A percentile compares a stretch with the other conserved stretches of the same genome.
Evolutionary conservation across 1,140 invertebrate genomes (phyloP).

Genomic region (Ceratina calcarata): DNA sequence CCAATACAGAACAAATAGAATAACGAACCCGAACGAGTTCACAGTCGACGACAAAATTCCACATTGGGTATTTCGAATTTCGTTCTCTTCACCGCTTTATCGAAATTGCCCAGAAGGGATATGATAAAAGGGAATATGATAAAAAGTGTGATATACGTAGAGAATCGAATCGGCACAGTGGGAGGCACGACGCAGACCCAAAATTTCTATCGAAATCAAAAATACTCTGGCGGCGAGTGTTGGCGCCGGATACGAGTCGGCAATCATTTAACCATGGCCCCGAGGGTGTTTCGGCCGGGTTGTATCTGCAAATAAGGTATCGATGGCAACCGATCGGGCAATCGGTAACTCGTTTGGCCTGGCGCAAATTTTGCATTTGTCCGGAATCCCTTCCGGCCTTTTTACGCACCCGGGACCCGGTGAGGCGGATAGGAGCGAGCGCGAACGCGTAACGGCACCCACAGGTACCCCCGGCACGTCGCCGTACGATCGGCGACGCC

Average conservation of each 20-base stretch:
- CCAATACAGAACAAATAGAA: too few species aligned
- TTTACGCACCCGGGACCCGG: conserved; percentile 51
- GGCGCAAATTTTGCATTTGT: conserved; percentile 61
- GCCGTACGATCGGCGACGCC: conserved; percentile 73
- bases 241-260: conserved; percentile 12
- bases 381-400: conserved; percentile 59
- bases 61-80: too few species aligned
- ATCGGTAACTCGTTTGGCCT: conserved; percentile 9
- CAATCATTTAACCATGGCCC: conserved; percentile 52
- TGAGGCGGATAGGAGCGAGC: conserved; percentile 25
- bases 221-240: conserved; percentile 22
- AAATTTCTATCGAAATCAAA: conserved; percentile 33
- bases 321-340: conserved; percentile 51
- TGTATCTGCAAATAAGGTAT: conserved; percentile 60
- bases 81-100: neutral
- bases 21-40: too few species aligned
- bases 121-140: too few species aligned
- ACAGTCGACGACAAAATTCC: too few species aligned
- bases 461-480: conserved; percentile 63
- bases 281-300: neutral
- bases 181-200: too few species aligned
- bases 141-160: too few species aligned
- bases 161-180: too few species aligned
- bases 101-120: neutral
- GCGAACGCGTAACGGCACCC: conserved; percentile 60